phyloP scores from a whole-genome alignment of 2,888 invertebrate genomes.

The Ormyrus rosae region DNA sequence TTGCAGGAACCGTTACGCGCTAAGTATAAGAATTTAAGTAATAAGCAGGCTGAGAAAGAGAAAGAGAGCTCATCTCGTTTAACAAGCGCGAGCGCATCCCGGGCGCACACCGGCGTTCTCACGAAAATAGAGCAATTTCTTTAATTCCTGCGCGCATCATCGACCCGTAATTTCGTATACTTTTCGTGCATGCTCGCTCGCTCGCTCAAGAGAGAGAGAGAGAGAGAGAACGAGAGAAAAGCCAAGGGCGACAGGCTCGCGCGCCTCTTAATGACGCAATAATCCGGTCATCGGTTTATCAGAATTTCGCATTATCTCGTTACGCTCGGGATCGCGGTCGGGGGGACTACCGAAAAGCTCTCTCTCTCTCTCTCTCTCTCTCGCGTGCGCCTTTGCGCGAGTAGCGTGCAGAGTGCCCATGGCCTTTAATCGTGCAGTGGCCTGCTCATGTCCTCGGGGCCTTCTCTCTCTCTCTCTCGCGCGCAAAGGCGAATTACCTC shows the following conservation, averaged over 20 bases:
- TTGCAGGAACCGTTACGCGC: slow-evolving; percentile 24
- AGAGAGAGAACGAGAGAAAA: not conserved
- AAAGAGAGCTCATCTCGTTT: not conserved
- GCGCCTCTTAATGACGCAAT: not conserved
- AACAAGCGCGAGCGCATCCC: slow-evolving; percentile 1
- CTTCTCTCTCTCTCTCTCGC: too few species aligned
- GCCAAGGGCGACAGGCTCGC: slow-evolving; percentile 25
- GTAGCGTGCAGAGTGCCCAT: too few species aligned
- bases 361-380: slow-evolving; percentile 14
- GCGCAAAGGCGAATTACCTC: slow-evolving; percentile 32
- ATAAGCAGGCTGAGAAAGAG: slow-evolving; percentile 1
- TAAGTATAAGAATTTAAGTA: slow-evolving; percentile 31
- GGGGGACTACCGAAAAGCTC: not conserved
- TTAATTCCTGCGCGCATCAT: not conserved
- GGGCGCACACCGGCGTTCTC: not conserved
- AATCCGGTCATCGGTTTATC: not conserved
- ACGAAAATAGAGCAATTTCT: slow-evolving; percentile 36
- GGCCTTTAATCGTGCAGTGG: too few species aligned
- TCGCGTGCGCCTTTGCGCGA: not conserved
- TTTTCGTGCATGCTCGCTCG: not conserved
- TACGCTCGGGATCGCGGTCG: not conserved
- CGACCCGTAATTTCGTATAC: slow-evolving; percentile 12
- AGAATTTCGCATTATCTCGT: slow-evolving; percentile 4
- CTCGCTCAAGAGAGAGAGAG: too few species aligned
- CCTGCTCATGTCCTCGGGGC: slow-evolving; percentile 19